Evolutionary conservation across 2,888 invertebrate genomes (phyloP), one percentile per base, ranked within the genome.

Genomic region (Keiferia lycopersicella): DNA sequence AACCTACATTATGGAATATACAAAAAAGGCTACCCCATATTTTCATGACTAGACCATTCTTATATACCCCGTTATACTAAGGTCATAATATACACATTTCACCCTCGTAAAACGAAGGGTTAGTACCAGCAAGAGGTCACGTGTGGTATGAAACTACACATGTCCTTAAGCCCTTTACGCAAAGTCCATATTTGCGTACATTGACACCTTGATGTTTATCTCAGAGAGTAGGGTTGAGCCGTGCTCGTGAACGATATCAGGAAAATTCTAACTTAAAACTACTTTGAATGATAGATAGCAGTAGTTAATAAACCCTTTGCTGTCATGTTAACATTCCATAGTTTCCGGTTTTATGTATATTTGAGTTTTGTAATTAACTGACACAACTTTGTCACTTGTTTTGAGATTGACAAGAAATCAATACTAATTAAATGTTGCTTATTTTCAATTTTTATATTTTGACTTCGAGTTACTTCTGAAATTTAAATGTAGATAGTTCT

Each of bases 61-160:
- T 26, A 56, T 4, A 14, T 30, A 56, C 30, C n/a, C 7, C 26
- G n/a, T n/a, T 56, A 56, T 20, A 75, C 68, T 71, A 79, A 78
- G 77, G 76, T 69, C 69, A 72, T 79, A 30, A 30, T n/a, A 74
- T 72, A 76, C 67, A 71, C 75, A 74, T 73, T 80, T 81, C 72
- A 71, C 69, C 78, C 72, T 84, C 88, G 81, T 88, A 88, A 88
- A 87, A 77, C 73, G 73, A 78, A 82, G 82, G 84, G 86, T 83
- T 81, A 83, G 81, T 77, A 72, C 67, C 74, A 73, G 75, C 71
- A 75, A 74, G 79, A 76, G 82, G 84, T 78, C 78, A 72, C 72
- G 64, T 67, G 67, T 12, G n/a, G 61, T 16, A 48, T 50, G 26
- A 61, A 38, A 58, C 38, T 58, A 39, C 16, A 26, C 10, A 20